These are phyloP conservation scores for Pseudorhiza aurosa DNA, from an alignment of 30 jellyfish, hydroid and myxozoan species.

Conservation along the genomic window DNA sequence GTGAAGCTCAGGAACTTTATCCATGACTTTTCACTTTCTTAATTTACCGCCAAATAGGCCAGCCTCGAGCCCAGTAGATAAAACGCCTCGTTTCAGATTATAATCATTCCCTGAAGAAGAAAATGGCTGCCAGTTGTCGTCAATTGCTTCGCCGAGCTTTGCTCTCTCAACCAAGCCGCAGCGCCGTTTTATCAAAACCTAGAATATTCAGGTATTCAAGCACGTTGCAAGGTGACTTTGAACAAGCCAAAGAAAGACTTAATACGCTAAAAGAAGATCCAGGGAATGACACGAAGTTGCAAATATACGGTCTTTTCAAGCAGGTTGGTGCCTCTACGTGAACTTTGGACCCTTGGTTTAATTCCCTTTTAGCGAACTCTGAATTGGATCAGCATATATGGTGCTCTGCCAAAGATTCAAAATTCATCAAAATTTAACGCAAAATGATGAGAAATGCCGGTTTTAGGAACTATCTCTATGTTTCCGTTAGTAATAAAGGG, in stretches of 20 bases:
- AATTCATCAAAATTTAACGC: too few relatives aligned
- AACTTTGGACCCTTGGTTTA: conserved; percentile 23
- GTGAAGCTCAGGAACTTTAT: conserved; percentile 68
- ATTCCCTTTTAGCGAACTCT: too few relatives aligned
- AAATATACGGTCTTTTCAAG: conserved; percentile 86
- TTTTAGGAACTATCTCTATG: too few relatives aligned
- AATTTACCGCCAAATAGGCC: conserved; percentile 61
- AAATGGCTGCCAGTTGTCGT: conserved; percentile 34
- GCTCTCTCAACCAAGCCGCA: conserved; percentile 34
- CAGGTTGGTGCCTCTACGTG: conserved; percentile 68
- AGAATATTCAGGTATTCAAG: conserved; percentile 17
- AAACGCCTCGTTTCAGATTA: background rate
- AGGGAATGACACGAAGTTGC: conserved; percentile 88
- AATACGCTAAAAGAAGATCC: conserved; percentile 89
- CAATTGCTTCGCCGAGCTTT: conserved; percentile 15
- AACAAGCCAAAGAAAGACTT: conserved; percentile 87
- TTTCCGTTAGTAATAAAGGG: too few relatives aligned
- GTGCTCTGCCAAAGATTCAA: too few relatives aligned
- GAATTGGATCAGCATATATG: too few relatives aligned
- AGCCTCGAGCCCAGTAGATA: background rate
- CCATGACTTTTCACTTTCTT: conserved; percentile 43
- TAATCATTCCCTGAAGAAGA: background rate
- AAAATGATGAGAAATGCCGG: too few relatives aligned
- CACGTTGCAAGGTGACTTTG: conserved; percentile 70
- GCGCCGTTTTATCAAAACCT: conserved; percentile 5